Evolutionary conservation across 1,140 invertebrate species (phyloP), one percentile per base, ranked within the genome.

Genomic region (Hycleus cichorii): DNA sequence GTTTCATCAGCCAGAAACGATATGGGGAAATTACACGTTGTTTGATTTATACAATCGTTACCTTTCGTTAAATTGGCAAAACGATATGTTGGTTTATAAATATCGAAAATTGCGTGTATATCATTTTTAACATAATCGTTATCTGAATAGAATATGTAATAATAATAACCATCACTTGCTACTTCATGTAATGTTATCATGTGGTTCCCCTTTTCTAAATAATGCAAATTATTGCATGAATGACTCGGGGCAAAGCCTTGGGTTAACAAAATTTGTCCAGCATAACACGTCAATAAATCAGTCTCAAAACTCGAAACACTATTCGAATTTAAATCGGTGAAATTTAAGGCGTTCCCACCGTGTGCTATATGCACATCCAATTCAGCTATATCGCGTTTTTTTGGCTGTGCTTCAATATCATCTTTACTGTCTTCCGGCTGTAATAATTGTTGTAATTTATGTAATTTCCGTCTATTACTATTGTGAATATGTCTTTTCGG

Each of bases 101-200:
- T 90, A 76, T 90, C 85, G 74, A 91, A 91, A 60, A 88, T 79
- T 8, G 85, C 87, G 74, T 90, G 85, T 61, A 91, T 88, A 69
- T 88, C 83, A 73, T 91, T 91, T 4, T 76, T 79, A 7, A 85
- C 82, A 56, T 84, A 75, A 71, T 91, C 88, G 75, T 90, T 90
- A 69, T 91, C 88, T 65, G 87, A 89, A 66, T 90, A 91, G 75
- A 91, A 91, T 60, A 91, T 89, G 69, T 90, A 91, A 75, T 91
- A 91, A 72, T 90, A 91, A 72, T 91, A 91, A 6, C 88, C 89
- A 72, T 88, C 83, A 42, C 81, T 76, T 26, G 76, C 71, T 9
- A 90, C 83, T 61, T 88, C 79, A 68, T 90, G 87, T 48, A 78
- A 77, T 7, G 80, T 79, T 66, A 87, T 81, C 69, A 84, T 82